Base-by-base conservation (phyloP, 2,113 vertebrate species). In the Polyodon spathula region DNA sequence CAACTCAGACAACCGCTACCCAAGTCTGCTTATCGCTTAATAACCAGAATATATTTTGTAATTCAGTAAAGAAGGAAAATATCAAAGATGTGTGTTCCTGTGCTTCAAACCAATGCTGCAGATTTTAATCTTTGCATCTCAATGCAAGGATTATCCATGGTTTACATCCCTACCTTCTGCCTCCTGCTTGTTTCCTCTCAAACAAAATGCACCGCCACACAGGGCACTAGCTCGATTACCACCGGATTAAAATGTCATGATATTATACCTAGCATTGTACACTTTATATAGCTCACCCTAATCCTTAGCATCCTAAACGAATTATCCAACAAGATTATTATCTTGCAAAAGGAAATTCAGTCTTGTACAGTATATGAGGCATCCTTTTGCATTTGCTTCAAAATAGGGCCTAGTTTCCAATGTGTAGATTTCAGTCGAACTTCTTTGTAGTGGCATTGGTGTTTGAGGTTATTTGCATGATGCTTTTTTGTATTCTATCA, bases 61-160 rank as follows among this genome's bases (percentile, higher is more conserved):
- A 50, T n/a, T 50, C 48, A 50, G 48, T n/a, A 4, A 50, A n/a
- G 9, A 50, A 50, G 14, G 8, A 55, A 55, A 55, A 55, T 4
- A 55, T 37, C 53, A 55, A 17, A 55, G 53, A 55, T 37, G 2
- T 8, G 2, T 10, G 9, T 55, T 2, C 16, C 16, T 54, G 53
- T 54, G 16, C 8, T 37, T 37, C 17, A 55, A 14, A 3, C 44
- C 44, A 53, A 55, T 55, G 9, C 53, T 55, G 53, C 37, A 55
- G 53, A 55, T 55, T 55, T 55, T 55, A 55, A 55, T 55, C 53
- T 55, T 55, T 38, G 37, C 16, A 37, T 9, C 53, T 55, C 4
- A 55, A 38, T 37, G 4, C 51, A 8, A 53, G 51, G 6, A 55
- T 37, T 55, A 55, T 55, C 53, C 53, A 55, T 17, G 51, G 12